Conservation (phyloP, 1,140 invertebrate species). For the Bombus pyrosoma region DNA sequence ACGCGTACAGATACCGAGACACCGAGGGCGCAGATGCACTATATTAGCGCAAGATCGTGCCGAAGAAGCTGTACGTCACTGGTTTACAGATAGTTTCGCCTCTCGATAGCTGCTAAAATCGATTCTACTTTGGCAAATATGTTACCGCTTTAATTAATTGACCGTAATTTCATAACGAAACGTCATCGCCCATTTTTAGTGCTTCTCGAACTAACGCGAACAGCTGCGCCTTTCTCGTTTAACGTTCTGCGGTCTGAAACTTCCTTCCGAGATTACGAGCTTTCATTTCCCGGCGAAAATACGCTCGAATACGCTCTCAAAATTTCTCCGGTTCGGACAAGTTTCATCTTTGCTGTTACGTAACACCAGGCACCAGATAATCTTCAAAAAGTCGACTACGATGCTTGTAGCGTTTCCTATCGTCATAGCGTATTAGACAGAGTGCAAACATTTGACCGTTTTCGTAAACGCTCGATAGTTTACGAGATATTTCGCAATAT, state of each 20-base stretch:
- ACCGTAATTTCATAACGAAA: neutral
- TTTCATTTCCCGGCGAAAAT: too few species aligned
- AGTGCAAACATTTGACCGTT: neutral
- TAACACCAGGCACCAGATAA: neutral
- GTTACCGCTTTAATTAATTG: constrained; percentile 3
- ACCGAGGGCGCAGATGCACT: neutral
- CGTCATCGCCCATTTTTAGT: neutral
- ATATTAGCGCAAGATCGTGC: neutral
- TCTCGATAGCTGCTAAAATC: neutral
- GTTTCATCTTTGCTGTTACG: too few species aligned
- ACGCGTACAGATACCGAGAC: constrained; percentile 12
- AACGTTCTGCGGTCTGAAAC: too few species aligned
- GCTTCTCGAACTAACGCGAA: neutral
- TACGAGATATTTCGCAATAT: neutral
- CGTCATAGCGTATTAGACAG: neutral
- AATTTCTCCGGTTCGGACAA: too few species aligned
- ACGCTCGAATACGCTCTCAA: too few species aligned
- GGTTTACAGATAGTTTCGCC: neutral
- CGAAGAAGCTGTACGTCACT: neutral
- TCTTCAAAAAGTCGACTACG: neutral
- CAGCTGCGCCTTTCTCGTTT: neutral
- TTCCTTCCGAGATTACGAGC: too few species aligned
- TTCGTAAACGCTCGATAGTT: neutral
- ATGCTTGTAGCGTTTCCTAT: neutral
- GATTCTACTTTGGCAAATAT: constrained; percentile 5